A percentile compares a stretch with the other conserved stretches of the same genome.
phyloP scores from a whole-genome alignment of 2,113 vertebrate genomes.

The Cygnus atratus region DNA sequence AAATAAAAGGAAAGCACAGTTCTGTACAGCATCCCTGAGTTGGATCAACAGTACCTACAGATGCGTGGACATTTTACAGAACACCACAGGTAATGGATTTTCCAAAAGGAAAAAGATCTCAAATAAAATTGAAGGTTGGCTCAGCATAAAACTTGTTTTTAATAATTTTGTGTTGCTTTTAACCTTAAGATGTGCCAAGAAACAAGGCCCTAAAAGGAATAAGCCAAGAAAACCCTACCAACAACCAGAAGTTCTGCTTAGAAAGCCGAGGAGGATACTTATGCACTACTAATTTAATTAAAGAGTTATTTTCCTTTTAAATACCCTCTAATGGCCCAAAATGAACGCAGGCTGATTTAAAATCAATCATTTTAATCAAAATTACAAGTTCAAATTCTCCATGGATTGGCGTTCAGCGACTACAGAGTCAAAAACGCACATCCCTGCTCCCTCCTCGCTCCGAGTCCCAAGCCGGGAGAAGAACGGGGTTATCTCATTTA shows the following conservation, averaged over 20 bases:
- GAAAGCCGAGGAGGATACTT: conserved; percentile 24
- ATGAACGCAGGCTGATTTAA: conserved; percentile 47
- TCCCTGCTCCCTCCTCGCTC: neutral
- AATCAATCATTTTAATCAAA: conserved; percentile 69
- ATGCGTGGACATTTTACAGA: neutral
- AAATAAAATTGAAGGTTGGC: neutral
- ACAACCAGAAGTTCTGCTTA: neutral
- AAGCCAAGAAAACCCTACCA: neutral
- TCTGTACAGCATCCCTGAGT: neutral
- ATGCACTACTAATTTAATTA: conserved; percentile 48
- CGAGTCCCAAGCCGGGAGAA: neutral
- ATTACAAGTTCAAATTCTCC: conserved; percentile 48
- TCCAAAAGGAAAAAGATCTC: neutral
- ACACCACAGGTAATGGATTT: neutral
- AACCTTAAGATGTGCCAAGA: neutral
- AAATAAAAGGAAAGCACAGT: neutral
- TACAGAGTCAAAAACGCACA: neutral
- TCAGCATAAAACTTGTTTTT: neutral
- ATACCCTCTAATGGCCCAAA: conserved; percentile 66
- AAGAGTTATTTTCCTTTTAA: conserved; percentile 62
- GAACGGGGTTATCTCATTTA: rapidly evolving
- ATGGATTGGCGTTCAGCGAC: neutral
- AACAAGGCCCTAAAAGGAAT: neutral
- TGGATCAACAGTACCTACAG: neutral
- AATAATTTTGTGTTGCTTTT: neutral